These are phyloP conservation scores for Empis livida DNA, from an alignment of 2,888 invertebrate genomes.

Conservation along the genomic window DNA sequence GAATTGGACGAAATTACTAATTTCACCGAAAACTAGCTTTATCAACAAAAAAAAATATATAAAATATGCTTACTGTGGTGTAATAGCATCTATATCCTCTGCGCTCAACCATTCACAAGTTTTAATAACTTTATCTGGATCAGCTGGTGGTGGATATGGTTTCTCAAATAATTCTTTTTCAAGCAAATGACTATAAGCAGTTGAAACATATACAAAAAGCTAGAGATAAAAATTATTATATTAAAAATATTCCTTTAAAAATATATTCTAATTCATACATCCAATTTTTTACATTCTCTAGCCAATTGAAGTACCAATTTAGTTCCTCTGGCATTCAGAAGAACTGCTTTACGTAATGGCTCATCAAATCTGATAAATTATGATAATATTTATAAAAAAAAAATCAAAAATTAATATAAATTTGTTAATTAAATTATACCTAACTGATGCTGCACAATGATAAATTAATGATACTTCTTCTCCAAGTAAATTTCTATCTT, in stretches of 20 bases:
- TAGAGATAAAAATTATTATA: constrained; percentile 20
- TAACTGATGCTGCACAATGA: constrained; percentile 63
- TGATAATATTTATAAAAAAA: background rate
- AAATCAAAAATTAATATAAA: background rate
- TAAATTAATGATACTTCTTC: constrained; percentile 72
- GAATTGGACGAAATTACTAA: too few species aligned
- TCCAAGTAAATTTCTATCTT: constrained; percentile 48
- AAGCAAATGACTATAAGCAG: constrained; percentile 83
- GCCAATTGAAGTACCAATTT: constrained; percentile 76
- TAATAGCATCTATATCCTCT: constrained; percentile 50
- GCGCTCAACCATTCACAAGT: constrained; percentile 69
- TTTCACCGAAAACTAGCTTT: background rate
- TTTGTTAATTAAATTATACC: constrained; percentile 25
- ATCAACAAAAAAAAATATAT: background rate
- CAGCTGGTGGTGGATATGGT: constrained; percentile 71
- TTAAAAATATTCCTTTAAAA: constrained; percentile 6
- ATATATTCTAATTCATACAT: constrained; percentile 38
- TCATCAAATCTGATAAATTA: constrained; percentile 68
- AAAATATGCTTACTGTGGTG: constrained; percentile 39
- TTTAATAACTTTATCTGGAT: constrained; percentile 61
- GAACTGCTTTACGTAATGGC: constrained; percentile 72
- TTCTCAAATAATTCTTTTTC: constrained; percentile 69
- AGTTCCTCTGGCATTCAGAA: constrained; percentile 86
- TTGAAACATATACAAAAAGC: constrained; percentile 60
- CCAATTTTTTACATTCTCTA: constrained; percentile 58